Conservation (phyloP, 2,888 invertebrate species). For the Hyalella azteca region DNA sequence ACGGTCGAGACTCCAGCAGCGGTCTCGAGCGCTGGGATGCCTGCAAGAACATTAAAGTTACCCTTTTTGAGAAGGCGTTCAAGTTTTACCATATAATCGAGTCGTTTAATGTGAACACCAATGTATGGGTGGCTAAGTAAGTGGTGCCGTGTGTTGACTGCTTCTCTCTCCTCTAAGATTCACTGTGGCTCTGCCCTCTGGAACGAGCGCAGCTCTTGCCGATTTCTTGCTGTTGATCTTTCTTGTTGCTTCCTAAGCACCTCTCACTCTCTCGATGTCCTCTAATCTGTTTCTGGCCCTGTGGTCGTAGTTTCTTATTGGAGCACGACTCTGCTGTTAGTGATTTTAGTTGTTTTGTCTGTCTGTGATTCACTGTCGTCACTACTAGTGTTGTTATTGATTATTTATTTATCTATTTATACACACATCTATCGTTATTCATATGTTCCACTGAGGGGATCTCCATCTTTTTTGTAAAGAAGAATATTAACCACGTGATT, state of each 20-base stretch:
- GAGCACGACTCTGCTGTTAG: too few relatives aligned
- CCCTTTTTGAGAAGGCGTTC: conserved; percentile 79
- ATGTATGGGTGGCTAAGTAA: conserved; percentile 86
- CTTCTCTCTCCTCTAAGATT: background rate
- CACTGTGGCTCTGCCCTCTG: conserved; percentile 6
- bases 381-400: too few relatives aligned
- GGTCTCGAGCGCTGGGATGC: conserved; percentile 81
- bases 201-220: background rate
- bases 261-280: background rate
- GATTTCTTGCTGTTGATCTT: background rate
- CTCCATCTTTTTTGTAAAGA: too few relatives aligned
- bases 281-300: too few relatives aligned
- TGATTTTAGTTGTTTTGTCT: too few relatives aligned
- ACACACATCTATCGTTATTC: too few relatives aligned
- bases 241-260: background rate
- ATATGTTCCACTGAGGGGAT: too few relatives aligned
- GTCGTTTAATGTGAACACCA: conserved; percentile 95
- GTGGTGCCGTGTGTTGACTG: conserved; percentile 59
- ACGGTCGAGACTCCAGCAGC: conserved; percentile 71
- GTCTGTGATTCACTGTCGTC: too few relatives aligned
- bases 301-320: too few relatives aligned
- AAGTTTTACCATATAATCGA: conserved; percentile 86
- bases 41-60: conserved; percentile 83
- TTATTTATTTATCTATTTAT: too few relatives aligned
- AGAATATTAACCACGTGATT: too few relatives aligned